Conservation (phyloP, 2,113 vertebrate species). For the Otolemur garnettii region DNA sequence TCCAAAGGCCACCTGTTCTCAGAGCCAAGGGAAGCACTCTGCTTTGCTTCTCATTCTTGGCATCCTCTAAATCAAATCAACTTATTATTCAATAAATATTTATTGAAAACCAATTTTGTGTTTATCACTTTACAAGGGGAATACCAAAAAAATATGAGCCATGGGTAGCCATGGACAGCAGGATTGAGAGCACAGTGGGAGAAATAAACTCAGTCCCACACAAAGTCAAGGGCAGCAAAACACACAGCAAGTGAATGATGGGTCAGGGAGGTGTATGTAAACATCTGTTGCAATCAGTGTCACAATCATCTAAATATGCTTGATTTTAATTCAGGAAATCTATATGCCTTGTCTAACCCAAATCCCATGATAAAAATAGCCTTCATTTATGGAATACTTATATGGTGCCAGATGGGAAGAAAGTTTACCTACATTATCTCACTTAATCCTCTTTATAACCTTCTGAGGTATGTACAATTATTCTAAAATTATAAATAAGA, state of each 20-base stretch:
- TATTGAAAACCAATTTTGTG: neutral
- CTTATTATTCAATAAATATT: neutral
- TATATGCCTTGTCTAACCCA: neutral
- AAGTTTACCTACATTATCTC: neutral
- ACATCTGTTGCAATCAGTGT: neutral
- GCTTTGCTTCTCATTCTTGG: neutral
- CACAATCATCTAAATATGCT: neutral
- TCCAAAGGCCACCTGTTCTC: neutral
- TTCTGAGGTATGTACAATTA: neutral
- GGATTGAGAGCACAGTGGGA: neutral
- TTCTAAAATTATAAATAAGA: constrained; percentile 46
- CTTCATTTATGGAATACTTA: neutral
- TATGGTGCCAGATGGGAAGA: neutral
- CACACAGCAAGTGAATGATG: neutral
- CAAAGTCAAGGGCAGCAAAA: neutral
- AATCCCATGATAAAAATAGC: neutral
- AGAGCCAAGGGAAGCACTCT: neutral
- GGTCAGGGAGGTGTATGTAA: neutral
- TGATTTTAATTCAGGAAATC: constrained; percentile 34
- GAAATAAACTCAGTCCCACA: neutral
- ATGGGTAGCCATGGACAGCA: neutral
- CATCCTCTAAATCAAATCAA: neutral
- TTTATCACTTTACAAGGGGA: neutral
- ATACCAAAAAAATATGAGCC: neutral
- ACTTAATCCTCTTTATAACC: constrained; percentile 2